These are phyloP conservation scores for Paratrypauchen microcephalus DNA, from an alignment of 2,797 vertebrate species.

Conservation along the genomic window DNA sequence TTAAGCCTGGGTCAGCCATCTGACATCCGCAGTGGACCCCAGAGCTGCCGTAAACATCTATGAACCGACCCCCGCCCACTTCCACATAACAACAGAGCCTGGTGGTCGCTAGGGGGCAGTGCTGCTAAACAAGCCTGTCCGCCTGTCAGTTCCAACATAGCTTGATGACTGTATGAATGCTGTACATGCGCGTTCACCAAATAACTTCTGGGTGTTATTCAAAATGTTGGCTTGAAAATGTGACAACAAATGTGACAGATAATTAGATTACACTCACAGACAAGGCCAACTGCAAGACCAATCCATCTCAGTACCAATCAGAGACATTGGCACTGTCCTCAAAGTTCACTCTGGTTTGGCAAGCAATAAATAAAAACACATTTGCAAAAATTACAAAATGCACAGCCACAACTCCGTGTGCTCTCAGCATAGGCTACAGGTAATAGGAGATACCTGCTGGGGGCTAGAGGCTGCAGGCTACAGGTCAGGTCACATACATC, in stretches of 20 bases:
- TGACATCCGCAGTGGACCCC: constrained; percentile 68
- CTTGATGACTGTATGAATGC: constrained; percentile 19
- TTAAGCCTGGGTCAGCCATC: constrained; percentile 38
- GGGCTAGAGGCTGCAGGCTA: constrained; percentile 43
- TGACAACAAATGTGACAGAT: constrained; percentile 39
- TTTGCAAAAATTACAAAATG: constrained; percentile 34
- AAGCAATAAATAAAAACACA: constrained; percentile 43
- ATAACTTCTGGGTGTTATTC: constrained; percentile 21
- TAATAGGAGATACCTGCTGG: constrained; percentile 20
- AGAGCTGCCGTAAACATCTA: constrained; percentile 59
- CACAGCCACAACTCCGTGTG: constrained; percentile 11
- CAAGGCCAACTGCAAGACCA: constrained; percentile 18
- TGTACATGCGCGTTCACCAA: constrained; percentile 14
- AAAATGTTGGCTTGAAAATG: constrained; percentile 37
- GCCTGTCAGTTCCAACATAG: constrained; percentile 21
- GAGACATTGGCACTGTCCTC: constrained; percentile 64
- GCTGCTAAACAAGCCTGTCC: constrained; percentile 27
- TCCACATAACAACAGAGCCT: constrained; percentile 27
- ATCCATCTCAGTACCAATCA: constrained; percentile 53
- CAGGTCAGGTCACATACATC: constrained; percentile 66
- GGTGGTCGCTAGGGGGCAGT: constrained; percentile 74
- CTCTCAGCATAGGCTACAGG: constrained; percentile 27
- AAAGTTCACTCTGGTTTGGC: constrained; percentile 58
- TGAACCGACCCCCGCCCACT: constrained; percentile 61
- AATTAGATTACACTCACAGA: constrained; percentile 41